Evolutionary conservation across 2,888 invertebrate genomes (phyloP).

Genomic region (Altica lythri): DNA sequence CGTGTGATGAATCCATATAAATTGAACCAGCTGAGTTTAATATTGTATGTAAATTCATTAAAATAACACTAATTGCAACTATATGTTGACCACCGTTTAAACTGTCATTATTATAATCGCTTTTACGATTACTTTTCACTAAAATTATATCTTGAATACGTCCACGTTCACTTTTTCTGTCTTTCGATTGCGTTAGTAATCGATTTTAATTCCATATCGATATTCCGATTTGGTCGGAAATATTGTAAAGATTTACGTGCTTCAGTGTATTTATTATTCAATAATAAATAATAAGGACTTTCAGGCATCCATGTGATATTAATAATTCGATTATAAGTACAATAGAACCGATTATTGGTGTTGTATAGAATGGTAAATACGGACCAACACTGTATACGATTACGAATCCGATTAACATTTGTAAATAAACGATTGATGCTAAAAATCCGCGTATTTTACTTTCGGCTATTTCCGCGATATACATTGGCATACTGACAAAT

Average conservation of each 20-base stretch:
- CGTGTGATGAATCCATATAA: slow-evolving; percentile 45
- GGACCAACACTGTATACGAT: slow-evolving; percentile 51
- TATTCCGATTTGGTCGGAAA: slow-evolving; percentile 44
- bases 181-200: slow-evolving; percentile 50
- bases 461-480: slow-evolving; percentile 54
- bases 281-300: slow-evolving; percentile 52
- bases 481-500: slow-evolving; percentile 55
- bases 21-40: slow-evolving; percentile 50
- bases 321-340: slow-evolving; percentile 47
- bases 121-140: slow-evolving; percentile 51
- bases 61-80: slow-evolving; percentile 52
- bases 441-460: slow-evolving; percentile 52
- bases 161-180: slow-evolving; percentile 50
- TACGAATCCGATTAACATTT: slow-evolving; percentile 52
- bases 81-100: slow-evolving; percentile 54
- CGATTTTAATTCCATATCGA: slow-evolving; percentile 49
- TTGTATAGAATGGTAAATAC: slow-evolving; percentile 48
- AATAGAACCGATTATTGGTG: slow-evolving; percentile 48
- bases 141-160: slow-evolving; percentile 50
- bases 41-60: slow-evolving; percentile 56
- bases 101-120: slow-evolving; percentile 53
- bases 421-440: slow-evolving; percentile 50
- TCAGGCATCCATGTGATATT: slow-evolving; percentile 55
- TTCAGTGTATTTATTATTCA: slow-evolving; percentile 45
- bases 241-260: slow-evolving; percentile 48